Evolutionary conservation across 92 coral and sea anemone genomes (phyloP).

Genomic region (Porites cylindrica): DNA sequence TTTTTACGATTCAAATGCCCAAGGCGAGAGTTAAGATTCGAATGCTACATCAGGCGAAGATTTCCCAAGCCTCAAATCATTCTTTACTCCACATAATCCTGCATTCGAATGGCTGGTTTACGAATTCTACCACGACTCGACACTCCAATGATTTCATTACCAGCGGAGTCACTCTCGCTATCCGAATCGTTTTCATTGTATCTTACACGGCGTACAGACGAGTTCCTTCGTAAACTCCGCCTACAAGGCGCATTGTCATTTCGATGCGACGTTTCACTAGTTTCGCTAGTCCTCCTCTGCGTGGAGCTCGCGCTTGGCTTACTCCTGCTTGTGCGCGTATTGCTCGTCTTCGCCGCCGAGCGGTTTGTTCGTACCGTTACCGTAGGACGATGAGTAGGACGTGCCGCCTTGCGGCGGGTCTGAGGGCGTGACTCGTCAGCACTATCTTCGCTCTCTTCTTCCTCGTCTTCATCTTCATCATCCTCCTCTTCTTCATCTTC

Average conservation of each 20-base stretch:
- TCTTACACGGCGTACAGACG: constrained; percentile 73
- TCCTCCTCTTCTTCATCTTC: constrained; percentile 84
- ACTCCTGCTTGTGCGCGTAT: constrained; percentile 28
- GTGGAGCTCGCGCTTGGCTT: constrained; percentile 36
- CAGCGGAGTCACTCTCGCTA: constrained; percentile 77
- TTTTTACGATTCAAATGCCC: background rate
- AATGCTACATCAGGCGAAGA: background rate
- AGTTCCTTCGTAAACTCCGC: constrained; percentile 67
- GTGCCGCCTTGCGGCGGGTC: constrained; percentile 73
- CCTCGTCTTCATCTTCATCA: constrained; percentile 80
- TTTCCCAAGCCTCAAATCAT: background rate
- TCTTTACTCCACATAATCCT: constrained; percentile 87
- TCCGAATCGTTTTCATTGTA: constrained; percentile 96
- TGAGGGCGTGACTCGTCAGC: constrained; percentile 37
- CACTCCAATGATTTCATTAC: constrained; percentile 56
- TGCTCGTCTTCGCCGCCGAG: constrained; percentile 26
- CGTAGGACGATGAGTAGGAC: constrained; percentile 88
- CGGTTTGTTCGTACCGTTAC: constrained; percentile 44
- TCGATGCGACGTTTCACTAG: constrained; percentile 54
- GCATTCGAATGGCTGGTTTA: constrained; percentile 91
- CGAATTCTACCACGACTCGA: constrained; percentile 99
- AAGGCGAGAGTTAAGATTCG: background rate
- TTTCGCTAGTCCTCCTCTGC: constrained; percentile 58
- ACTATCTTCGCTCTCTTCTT: constrained; percentile 69
- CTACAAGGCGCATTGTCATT: constrained; percentile 33